Conservation (phyloP, 2,888 invertebrate species). For the Drosophila parthenogenetica region DNA sequence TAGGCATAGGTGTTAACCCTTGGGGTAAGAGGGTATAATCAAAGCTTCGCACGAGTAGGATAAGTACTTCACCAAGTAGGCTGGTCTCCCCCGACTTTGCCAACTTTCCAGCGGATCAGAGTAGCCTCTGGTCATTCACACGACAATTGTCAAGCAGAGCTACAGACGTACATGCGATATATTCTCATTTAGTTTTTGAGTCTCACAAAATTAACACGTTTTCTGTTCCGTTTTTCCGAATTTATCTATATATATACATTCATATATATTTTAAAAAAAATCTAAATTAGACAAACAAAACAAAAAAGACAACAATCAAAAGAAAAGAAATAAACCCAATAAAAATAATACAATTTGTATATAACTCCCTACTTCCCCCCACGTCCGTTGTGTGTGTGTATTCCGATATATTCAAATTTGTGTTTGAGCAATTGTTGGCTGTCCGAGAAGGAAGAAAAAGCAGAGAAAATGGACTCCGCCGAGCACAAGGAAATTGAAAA, state of each 20-base stretch:
- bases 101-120: background rate
- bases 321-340: background rate
- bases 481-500: background rate
- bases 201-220: constrained; percentile 77
- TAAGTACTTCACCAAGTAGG: too few species aligned
- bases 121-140: constrained; percentile 4
- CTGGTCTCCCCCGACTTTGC: too few species aligned
- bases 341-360: background rate
- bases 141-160: constrained; percentile 4
- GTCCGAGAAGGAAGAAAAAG: background rate
- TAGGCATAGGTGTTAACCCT: too few species aligned
- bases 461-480: too few species aligned
- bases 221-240: constrained; percentile 63
- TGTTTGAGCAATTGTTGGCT: constrained; percentile 10
- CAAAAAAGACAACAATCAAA: background rate
- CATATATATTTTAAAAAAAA: constrained; percentile 48
- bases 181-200: constrained; percentile 72
- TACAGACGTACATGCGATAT: background rate
- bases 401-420: constrained; percentile 5
- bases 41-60: too few species aligned
- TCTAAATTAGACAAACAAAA: constrained; percentile 36
- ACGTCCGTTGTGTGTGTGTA: background rate
- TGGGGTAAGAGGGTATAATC: too few species aligned
- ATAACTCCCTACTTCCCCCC: background rate
- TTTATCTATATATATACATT: constrained; percentile 26